phyloP scores from a whole-genome alignment of 2,888 invertebrate species.

The Patella caerulea region DNA sequence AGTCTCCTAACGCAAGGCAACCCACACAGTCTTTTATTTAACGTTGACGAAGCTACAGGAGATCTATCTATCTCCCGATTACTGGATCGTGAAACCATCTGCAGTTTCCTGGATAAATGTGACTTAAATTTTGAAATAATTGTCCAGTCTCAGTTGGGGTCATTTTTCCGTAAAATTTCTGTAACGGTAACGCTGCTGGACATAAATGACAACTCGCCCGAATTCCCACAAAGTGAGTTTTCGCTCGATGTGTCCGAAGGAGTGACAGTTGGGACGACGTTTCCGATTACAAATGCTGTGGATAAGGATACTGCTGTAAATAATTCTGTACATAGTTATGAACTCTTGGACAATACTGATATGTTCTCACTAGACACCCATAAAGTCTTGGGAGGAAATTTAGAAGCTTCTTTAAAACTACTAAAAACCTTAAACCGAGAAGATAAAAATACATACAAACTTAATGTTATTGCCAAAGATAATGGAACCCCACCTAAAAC shows the following conservation, averaged over 20 bases:
- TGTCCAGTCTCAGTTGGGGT: constrained; percentile 42
- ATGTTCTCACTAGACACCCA: constrained; percentile 30
- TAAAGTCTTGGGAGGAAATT: constrained; percentile 9
- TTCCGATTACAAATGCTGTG: constrained; percentile 75
- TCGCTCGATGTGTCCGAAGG: constrained; percentile 38
- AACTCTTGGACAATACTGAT: constrained; percentile 26
- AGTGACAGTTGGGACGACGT: constrained; percentile 32
- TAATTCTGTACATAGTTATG: constrained; percentile 79
- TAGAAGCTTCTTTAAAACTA: constrained; percentile 22
- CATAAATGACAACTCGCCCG: constrained; percentile 55
- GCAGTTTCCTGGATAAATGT: constrained; percentile 36
- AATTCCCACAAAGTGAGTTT: constrained; percentile 36
- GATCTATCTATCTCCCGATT: constrained; percentile 79
- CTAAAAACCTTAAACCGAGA: constrained; percentile 84
- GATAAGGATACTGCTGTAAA: constrained; percentile 85
- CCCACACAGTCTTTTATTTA: constrained; percentile 77
- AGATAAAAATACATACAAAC: constrained; percentile 84
- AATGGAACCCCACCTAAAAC: constrained; percentile 47
- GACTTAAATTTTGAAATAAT: constrained; percentile 40
- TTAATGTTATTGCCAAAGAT: constrained; percentile 80
- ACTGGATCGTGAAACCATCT: constrained; percentile 52
- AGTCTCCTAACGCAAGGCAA: constrained; percentile 44
- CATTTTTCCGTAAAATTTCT: constrained; percentile 75
- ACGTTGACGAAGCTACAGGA: constrained; percentile 87
- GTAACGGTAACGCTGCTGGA: constrained; percentile 47